Percentiles rank a stretch among this genome's conserved stretches.
Conservation (phyloP, 2,113 vertebrate species). For the Craseonycteris thonglongyai region DNA sequence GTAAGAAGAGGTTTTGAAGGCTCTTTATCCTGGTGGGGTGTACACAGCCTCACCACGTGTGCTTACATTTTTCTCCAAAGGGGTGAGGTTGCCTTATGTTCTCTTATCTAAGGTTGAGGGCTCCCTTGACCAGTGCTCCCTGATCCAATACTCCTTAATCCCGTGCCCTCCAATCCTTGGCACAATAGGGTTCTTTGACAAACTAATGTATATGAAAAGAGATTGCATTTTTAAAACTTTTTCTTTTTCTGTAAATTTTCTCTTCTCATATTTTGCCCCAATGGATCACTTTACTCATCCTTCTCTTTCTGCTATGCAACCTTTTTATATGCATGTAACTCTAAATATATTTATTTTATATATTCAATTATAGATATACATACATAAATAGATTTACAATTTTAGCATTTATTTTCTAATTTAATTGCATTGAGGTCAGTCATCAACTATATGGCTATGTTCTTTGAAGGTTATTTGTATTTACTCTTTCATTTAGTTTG, state of each 20-base stretch:
- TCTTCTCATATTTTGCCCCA: not conserved
- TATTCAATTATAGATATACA: not conserved
- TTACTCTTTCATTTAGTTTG: not conserved
- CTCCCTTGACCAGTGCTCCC: not conserved
- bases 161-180: accelerated
- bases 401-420: not conserved
- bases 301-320: not conserved
- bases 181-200: not conserved
- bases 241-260: not conserved
- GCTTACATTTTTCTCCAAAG: not conserved
- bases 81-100: not conserved
- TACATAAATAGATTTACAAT: not conserved
- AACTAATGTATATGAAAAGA: not conserved
- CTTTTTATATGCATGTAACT: not conserved
- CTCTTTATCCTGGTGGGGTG: not conserved
- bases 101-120: not conserved
- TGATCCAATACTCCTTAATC: too few relatives aligned
- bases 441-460: not conserved
- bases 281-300: not conserved
- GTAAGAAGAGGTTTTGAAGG: not conserved
- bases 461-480: not conserved
- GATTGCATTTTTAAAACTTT: not conserved
- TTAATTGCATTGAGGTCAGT: not conserved
- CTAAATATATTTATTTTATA: not conserved
- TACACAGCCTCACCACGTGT: not conserved